Conservation (phyloP, 2,797 vertebrate species). For the Pseudochromis fuscus region DNA sequence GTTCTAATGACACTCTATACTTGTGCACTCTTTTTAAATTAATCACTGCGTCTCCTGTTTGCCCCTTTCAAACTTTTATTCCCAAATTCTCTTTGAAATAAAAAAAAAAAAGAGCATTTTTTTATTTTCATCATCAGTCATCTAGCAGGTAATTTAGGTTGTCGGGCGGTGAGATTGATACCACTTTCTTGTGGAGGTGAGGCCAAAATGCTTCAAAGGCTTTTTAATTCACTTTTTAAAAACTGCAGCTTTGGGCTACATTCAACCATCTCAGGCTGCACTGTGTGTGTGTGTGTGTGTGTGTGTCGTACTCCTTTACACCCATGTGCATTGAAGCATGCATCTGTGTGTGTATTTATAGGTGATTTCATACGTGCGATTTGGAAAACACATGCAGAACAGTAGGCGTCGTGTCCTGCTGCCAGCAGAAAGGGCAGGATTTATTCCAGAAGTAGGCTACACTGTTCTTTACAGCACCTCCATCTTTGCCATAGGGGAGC, state of each 20-base stretch:
- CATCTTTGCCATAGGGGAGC: conserved; percentile 52
- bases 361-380: background rate
- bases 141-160: conserved; percentile 19
- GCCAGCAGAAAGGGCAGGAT: conserved; percentile 17
- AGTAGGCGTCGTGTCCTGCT: conserved; percentile 21
- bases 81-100: conserved; percentile 32
- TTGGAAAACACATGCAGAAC: conserved; percentile 34
- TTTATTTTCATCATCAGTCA: conserved; percentile 23
- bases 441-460: conserved; percentile 59
- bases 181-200: background rate
- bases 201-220: conserved; percentile 26
- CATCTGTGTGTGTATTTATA: conserved; percentile 9
- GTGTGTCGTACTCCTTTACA: background rate
- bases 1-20: conserved; percentile 30
- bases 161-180: conserved; percentile 23
- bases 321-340: conserved; percentile 13
- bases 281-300: background rate
- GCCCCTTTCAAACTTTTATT: conserved; percentile 21
- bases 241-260: background rate
- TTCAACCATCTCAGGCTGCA: background rate
- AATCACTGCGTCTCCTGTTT: conserved; percentile 25
- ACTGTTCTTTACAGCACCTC: conserved; percentile 54
- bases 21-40: conserved; percentile 33
- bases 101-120: conserved; percentile 22
- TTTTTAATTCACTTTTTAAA: conserved; percentile 3